phyloP scores from a whole-genome alignment of 2,797 vertebrate genomes.

The Sphenopsis melanotis region DNA sequence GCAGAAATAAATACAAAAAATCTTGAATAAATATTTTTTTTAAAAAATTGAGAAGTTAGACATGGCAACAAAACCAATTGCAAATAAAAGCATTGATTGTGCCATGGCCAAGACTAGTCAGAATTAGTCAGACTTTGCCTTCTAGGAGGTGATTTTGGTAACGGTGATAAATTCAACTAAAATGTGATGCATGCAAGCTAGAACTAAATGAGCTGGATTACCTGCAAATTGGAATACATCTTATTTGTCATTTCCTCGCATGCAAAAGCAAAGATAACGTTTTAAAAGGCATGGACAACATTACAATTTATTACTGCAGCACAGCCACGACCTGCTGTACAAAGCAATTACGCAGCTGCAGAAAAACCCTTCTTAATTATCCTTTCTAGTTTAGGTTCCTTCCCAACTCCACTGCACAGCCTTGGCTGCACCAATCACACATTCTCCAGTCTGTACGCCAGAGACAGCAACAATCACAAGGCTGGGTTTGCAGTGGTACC shows the following conservation, averaged over 20 bases:
- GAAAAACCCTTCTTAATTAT: neutral
- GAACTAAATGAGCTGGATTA: slow-evolving; percentile 30
- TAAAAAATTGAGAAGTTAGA: neutral
- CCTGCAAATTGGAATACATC: slow-evolving; percentile 24
- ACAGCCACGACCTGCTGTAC: neutral
- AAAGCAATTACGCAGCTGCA: neutral
- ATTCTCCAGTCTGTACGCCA: neutral
- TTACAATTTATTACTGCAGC: slow-evolving; percentile 28
- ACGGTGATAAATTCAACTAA: neutral
- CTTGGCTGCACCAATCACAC: neutral
- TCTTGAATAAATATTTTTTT: neutral
- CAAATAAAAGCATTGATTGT: neutral
- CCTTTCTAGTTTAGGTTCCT: neutral
- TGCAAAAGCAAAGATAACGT: neutral
- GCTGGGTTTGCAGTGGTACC: neutral
- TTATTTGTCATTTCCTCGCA: neutral
- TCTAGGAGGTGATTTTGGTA: neutral
- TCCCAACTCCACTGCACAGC: neutral
- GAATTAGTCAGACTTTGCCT: neutral
- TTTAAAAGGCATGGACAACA: neutral
- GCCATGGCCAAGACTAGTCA: neutral
- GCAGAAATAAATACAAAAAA: neutral
- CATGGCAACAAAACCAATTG: neutral
- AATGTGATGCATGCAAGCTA: neutral
- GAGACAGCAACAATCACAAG: neutral